Evolutionary conservation across 1,140 invertebrate species (phyloP), one percentile per base, ranked within the genome.

Genomic region (Drosophila bifasciata): DNA sequence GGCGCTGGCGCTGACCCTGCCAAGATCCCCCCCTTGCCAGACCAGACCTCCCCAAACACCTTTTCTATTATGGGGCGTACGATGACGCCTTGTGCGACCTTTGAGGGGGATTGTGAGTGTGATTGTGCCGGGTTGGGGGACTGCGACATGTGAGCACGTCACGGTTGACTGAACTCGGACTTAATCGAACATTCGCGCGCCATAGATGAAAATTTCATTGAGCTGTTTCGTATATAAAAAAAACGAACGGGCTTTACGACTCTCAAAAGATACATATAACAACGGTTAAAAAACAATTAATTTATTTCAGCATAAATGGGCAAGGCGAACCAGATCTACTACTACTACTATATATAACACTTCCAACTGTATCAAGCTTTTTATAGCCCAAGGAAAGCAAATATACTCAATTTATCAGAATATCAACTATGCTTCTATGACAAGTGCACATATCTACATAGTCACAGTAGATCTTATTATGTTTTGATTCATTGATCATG

Each of bases 1-100:
- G 64, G 48, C 60, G 64, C 48, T 51, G 64, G 66, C 64, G 64
- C 43, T 44, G 64, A 68, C 64, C 64, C 64, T 62, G 64, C 8
- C 49, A 19, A 68, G 49, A 40, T 68, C 17, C 62, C 17, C 62
- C 62, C 48, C 62, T 32, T 32, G 3, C 21, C 19, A n/a, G n/a
- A 0, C 1, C 16, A 40, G 15, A 28, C 16, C 23, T 6, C 5
- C 5, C 4, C 6, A 9, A 50, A 49, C 4, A 2, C 5, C 13
- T 19, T 57, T 32, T 1, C 25, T 49, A n/a, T 16, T 19, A 23
- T 50, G 44, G 17, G 16, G 9, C 43, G 13, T 57, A 6, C 13
- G 57, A 45, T 28, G 19, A 51, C 25, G 39, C 15, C 28, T 51
- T 25, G 57, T 41, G 60, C 11, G 48, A 21, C 43, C 28, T 40